Evolutionary conservation across 2,888 invertebrate genomes (phyloP).

Genomic region (Sesamia inferens): DNA sequence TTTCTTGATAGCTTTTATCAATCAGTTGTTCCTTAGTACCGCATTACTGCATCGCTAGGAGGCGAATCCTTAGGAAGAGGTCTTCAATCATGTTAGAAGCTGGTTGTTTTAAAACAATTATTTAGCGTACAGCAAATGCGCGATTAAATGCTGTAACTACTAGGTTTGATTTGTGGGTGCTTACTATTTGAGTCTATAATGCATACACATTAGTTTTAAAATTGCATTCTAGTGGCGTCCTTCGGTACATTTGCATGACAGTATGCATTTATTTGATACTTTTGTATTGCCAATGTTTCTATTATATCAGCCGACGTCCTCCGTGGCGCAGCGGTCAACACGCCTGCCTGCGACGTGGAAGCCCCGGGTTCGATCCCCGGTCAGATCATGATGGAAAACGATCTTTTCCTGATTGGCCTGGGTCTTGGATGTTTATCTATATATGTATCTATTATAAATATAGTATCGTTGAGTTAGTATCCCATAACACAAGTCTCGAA

Average conservation of each 20-base stretch:
- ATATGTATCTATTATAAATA: too few relatives aligned
- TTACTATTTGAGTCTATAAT: constrained; percentile 14
- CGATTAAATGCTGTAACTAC: constrained; percentile 59
- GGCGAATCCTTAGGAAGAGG: constrained; percentile 52
- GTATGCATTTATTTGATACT: background rate
- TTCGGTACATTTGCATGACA: background rate
- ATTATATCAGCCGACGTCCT: too few relatives aligned
- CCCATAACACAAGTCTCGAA: too few relatives aligned
- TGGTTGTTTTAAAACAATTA: constrained; percentile 70
- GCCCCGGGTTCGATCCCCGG: too few relatives aligned
- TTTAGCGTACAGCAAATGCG: constrained; percentile 51
- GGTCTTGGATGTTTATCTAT: too few relatives aligned
- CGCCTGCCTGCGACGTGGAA: too few relatives aligned
- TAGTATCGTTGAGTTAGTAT: too few relatives aligned
- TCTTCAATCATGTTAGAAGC: constrained; percentile 64
- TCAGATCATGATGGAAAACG: too few relatives aligned
- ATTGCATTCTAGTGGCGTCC: background rate
- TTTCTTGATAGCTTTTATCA: constrained; percentile 64
- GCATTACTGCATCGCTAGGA: constrained; percentile 46
- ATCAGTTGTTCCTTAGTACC: constrained; percentile 59
- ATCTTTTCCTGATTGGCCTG: too few relatives aligned
- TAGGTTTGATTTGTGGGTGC: constrained; percentile 12
- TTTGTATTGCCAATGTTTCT: background rate
- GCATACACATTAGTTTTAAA: background rate
- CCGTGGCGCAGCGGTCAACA: too few relatives aligned